Percentiles rank a stretch among this genome's conserved stretches.
Evolutionary conservation across 2,888 invertebrate species (phyloP).

Genomic region (Embidobia sp.): DNA sequence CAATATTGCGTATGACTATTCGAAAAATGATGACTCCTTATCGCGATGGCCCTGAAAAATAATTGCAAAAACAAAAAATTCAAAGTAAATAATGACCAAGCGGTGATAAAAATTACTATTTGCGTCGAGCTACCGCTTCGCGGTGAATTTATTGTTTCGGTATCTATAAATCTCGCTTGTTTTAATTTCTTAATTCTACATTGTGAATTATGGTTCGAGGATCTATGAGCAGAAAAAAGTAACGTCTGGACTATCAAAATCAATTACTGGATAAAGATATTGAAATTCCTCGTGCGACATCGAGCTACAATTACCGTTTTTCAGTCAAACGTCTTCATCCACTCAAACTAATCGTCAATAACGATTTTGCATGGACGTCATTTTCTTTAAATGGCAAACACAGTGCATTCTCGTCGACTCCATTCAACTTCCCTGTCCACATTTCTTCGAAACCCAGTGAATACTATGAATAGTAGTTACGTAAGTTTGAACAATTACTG

Average conservation of each 20-base stretch:
- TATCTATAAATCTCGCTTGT: constrained; percentile 15
- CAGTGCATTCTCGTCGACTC: constrained; percentile 16
- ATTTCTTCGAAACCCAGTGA: too few species aligned
- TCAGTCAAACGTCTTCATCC: constrained; percentile 32
- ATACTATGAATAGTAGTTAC: constrained; percentile 47
- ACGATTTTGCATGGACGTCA: constrained; percentile 20
- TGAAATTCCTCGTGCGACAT: too few species aligned
- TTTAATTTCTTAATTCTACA: constrained; percentile 32
- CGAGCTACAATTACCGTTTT: constrained; percentile 8
- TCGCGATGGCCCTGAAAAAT: background rate
- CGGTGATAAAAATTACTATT: background rate
- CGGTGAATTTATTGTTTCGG: constrained; percentile 23
- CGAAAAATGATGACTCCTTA: background rate
- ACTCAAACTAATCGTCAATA: constrained; percentile 13
- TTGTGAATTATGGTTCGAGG: background rate
- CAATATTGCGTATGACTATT: too few species aligned
- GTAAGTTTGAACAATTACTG: constrained; percentile 63
- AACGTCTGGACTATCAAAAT: constrained; percentile 1
- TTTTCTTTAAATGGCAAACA: constrained; percentile 3
- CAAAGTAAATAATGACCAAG: too few species aligned
- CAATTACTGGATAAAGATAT: background rate
- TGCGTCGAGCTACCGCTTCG: constrained; percentile 6
- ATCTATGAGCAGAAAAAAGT: constrained; percentile 14
- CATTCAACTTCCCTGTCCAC: too few species aligned
- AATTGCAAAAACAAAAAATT: too few species aligned